These are phyloP conservation scores for Salvelinus namaycush DNA, from an alignment of 2,113 vertebrate species.

Conservation along the genomic window DNA sequence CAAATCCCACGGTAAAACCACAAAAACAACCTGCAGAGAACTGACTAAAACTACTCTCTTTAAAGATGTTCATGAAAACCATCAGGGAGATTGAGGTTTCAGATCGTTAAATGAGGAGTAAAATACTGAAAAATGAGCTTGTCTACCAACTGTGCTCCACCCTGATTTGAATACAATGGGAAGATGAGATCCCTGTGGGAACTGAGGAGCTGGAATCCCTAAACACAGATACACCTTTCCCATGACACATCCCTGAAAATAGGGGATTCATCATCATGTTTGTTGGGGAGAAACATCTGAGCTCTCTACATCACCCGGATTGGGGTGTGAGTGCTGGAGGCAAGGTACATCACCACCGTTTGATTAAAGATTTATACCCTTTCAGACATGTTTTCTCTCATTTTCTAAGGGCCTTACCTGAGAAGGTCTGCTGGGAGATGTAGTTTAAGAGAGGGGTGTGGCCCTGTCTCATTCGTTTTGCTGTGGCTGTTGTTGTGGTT, in stretches of 20 bases:
- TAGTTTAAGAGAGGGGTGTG: slow-evolving; percentile 49
- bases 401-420: slow-evolving; percentile 62
- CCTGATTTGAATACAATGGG: slow-evolving; percentile 59
- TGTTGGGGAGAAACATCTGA: slow-evolving; percentile 52
- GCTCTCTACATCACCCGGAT: slow-evolving; percentile 62
- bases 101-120: slow-evolving; percentile 54
- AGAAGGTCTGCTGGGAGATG: slow-evolving; percentile 52
- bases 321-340: slow-evolving; percentile 64
- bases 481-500: slow-evolving; percentile 15
- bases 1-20: background rate
- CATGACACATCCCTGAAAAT: slow-evolving; percentile 63
- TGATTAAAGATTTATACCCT: slow-evolving; percentile 77
- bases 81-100: slow-evolving; percentile 29
- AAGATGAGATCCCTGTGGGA: slow-evolving; percentile 60
- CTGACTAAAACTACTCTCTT: slow-evolving; percentile 42
- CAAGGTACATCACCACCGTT: slow-evolving; percentile 64
- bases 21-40: slow-evolving; percentile 5
- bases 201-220: slow-evolving; percentile 57
- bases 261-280: slow-evolving; percentile 4
- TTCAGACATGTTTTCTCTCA: slow-evolving; percentile 67
- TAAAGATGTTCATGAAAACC: slow-evolving; percentile 37
- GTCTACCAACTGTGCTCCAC: slow-evolving; percentile 46
- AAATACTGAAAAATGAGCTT: slow-evolving; percentile 55
- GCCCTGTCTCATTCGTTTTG: slow-evolving; percentile 46
- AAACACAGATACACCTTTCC: slow-evolving; percentile 64